Base-by-base conservation (phyloP, 2,797 vertebrate species). In the Brachyrhaphis roseni region DNA sequence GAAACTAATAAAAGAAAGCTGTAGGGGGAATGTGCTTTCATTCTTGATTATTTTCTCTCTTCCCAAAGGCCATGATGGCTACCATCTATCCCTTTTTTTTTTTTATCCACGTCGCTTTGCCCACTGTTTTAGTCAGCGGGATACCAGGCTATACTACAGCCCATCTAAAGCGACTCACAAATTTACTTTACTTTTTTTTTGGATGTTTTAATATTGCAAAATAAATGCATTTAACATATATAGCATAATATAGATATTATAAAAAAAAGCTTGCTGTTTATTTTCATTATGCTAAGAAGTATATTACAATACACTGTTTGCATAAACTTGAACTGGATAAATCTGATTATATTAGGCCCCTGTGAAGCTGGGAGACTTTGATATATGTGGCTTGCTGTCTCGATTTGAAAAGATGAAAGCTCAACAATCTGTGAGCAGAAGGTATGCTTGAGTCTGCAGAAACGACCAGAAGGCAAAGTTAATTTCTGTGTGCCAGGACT, bases 1-100 rank as follows among this genome's bases (percentile, higher is more conserved):
- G 83, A 91, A 92, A 90, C 84, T 87, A 92, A 93, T 93, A 89
- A 94, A 90, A 91, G 87, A 84, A 89, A 90, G 87, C 89, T 86
- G 83, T 87, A 59, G 87, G 86, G 88, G 87, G 45, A 83, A 90
- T 83, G 79, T 77, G 80, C 84, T 86, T 87, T 94, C 78, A 81
- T 84, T 92, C 90, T 86, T 89, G 77, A 90, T 89, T 87, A 74
- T 89, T 86, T 89, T 87, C 79, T 82, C 57, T 75, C 64, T 75
- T 88, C 87, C 87, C 84, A 86, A 85, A 82, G 85, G 87, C 82
- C 78, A 88, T 83, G 78, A 91, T 85, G 89, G 84, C 81, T 82
- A 76, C 86, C 83, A 85, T 90, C 88, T 90, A 86, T 90, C 88
- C 90, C 83, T 87, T 77, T 68, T 70, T 77, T 68, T 70, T 53